Percentiles rank a stretch among this genome's conserved stretches.
Evolutionary conservation across 2,797 vertebrate species (phyloP).

Genomic region (Enteromius trimaculatus): DNA sequence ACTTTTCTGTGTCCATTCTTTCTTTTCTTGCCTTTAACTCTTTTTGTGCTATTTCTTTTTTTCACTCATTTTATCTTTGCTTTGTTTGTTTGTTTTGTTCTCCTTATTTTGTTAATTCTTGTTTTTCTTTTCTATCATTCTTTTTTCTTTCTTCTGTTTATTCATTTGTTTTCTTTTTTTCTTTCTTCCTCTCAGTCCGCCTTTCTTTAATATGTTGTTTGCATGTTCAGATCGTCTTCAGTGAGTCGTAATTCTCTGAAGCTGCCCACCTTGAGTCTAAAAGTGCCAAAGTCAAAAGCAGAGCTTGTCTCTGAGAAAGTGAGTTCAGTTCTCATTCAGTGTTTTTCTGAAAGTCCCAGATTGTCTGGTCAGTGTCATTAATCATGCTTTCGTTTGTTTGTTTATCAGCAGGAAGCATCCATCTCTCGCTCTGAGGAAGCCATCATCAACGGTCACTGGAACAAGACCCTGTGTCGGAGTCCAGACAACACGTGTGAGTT

Average conservation of each 20-base stretch:
- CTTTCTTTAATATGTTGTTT: not conserved
- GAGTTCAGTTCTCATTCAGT: not conserved
- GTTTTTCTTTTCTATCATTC: not conserved
- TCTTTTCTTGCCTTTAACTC: not conserved
- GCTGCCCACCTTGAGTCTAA: slow-evolving; percentile 50
- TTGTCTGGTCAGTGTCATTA: not conserved
- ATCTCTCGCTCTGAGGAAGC: slow-evolving; percentile 80
- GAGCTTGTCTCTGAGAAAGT: not conserved
- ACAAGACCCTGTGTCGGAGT: slow-evolving; percentile 79
- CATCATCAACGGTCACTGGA: slow-evolving; percentile 77
- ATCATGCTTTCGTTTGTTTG: slow-evolving; percentile 15
- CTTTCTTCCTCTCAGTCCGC: not conserved
- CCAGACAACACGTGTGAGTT: slow-evolving; percentile 85
- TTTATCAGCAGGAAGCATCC: slow-evolving; percentile 71
- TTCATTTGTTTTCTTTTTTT: not conserved
- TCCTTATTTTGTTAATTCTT: not conserved
- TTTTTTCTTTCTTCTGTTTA: rapidly evolving
- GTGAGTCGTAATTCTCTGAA: slow-evolving; percentile 37
- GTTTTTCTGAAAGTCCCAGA: not conserved
- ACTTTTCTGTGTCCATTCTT: too few relatives aligned
- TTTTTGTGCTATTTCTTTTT: not conserved
- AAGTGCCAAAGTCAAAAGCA: slow-evolving; percentile 29
- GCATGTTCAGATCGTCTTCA: slow-evolving; percentile 15
- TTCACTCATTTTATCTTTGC: not conserved
- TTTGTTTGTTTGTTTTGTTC: not conserved